phyloP scores from a whole-genome alignment of 2,888 invertebrate genomes.

The Volucella inanis region DNA sequence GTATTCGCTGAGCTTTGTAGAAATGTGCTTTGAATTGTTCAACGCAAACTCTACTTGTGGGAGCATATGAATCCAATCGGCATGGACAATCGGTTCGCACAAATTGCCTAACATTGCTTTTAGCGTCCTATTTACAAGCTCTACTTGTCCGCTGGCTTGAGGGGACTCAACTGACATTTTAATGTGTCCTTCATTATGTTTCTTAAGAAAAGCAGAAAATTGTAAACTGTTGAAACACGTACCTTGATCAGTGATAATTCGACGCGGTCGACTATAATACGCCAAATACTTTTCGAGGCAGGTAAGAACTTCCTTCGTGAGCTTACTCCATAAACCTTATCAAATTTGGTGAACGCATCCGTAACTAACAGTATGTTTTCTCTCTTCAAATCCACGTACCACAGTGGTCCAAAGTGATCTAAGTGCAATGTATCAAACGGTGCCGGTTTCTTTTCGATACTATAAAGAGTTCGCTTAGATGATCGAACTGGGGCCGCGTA shows the following conservation, averaged over 20 bases:
- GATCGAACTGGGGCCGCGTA: slow-evolving; percentile 77
- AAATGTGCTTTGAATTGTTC: slow-evolving; percentile 32
- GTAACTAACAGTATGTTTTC: slow-evolving; percentile 39
- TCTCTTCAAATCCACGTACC: slow-evolving; percentile 76
- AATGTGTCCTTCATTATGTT: slow-evolving; percentile 63
- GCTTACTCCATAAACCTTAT: slow-evolving; percentile 29
- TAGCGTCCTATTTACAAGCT: slow-evolving; percentile 43
- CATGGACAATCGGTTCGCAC: slow-evolving; percentile 25
- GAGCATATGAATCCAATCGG: slow-evolving; percentile 24
- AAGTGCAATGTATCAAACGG: slow-evolving; percentile 81
- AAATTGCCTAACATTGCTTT: slow-evolving; percentile 40
- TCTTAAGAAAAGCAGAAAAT: slow-evolving; percentile 78
- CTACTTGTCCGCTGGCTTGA: slow-evolving; percentile 44
- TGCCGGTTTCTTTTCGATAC: slow-evolving; percentile 79
- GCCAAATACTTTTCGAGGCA: too few species aligned
- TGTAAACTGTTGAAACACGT: slow-evolving; percentile 79
- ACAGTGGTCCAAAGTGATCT: slow-evolving; percentile 74
- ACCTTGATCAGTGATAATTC: slow-evolving; percentile 80
- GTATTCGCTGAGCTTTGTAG: slow-evolving; percentile 23
- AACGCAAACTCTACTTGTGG: slow-evolving; percentile 29
- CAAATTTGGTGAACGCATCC: slow-evolving; percentile 50
- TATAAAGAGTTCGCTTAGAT: slow-evolving; percentile 79
- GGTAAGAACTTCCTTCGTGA: too few species aligned
- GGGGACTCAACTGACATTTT: slow-evolving; percentile 41
- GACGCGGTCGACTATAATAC: slow-evolving; percentile 5